These are phyloP conservation scores for Cacatua alba DNA, from an alignment of 2,113 vertebrate genomes.

Conservation along the genomic window DNA sequence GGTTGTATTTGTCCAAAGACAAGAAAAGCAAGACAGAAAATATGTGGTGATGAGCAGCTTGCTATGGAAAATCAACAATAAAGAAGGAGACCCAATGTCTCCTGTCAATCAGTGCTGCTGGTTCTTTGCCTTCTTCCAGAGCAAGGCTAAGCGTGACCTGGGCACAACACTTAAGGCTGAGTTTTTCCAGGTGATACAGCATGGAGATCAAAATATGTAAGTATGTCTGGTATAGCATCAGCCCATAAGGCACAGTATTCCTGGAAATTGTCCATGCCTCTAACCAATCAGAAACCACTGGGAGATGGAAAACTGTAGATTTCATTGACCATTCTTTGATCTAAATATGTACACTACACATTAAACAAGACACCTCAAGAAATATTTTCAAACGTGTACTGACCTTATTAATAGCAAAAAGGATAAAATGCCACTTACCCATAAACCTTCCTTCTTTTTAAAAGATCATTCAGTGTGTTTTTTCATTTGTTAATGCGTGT, in stretches of 20 bases:
- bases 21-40: neutral
- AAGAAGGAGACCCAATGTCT: neutral
- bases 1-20: neutral
- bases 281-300: neutral
- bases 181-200: neutral
- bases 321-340: neutral
- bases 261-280: neutral
- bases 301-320: neutral
- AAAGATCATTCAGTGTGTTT: neutral
- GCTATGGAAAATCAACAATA: neutral
- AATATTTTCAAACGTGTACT: neutral
- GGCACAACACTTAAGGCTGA: neutral
- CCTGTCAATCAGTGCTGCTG: accelerated
- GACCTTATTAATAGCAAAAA: neutral
- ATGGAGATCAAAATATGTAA: neutral
- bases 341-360: neutral
- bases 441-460: neutral
- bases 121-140: neutral
- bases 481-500: neutral
- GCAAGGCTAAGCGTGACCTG: neutral
- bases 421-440: neutral
- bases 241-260: neutral
- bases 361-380: neutral
- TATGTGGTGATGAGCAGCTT: neutral
- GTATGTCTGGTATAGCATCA: neutral